Evolutionary conservation across 23 tunicate species (phyloP).

Genomic region (Phallusia fumigata): DNA sequence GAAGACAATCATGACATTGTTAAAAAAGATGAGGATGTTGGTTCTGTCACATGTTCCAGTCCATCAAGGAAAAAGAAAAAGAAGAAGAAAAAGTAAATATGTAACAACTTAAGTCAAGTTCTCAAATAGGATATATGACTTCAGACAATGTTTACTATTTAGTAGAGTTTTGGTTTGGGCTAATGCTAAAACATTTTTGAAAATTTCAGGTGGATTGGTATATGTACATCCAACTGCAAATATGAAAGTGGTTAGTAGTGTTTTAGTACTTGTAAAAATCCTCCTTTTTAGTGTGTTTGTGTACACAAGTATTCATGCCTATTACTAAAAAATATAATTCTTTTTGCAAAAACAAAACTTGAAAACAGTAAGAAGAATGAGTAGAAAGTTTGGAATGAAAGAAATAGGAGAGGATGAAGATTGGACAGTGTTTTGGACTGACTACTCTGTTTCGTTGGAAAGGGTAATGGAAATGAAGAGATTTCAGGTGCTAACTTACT

Average conservation of each 20-base stretch:
- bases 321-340: too few relatives aligned
- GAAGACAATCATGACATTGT: slow-evolving; percentile 12
- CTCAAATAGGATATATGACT: too few relatives aligned
- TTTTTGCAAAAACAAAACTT: too few relatives aligned
- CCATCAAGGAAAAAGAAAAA: slow-evolving; percentile 88
- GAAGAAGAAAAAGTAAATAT: too few relatives aligned
- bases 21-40: slow-evolving; percentile 56
- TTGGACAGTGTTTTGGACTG: slow-evolving; percentile 98
- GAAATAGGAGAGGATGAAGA: slow-evolving; percentile 86
- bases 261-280: neutral
- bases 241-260: slow-evolving; percentile 83
- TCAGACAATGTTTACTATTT: too few relatives aligned
- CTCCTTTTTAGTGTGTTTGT: too few relatives aligned
- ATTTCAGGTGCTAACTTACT: slow-evolving; percentile 52
- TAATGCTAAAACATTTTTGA: too few relatives aligned
- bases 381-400: slow-evolving; percentile 78
- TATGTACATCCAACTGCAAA: slow-evolving; percentile 87
- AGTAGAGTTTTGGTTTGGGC: too few relatives aligned
- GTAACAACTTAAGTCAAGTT: too few relatives aligned
- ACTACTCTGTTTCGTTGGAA: slow-evolving; percentile 89
- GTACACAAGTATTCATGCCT: too few relatives aligned
- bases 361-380: slow-evolving; percentile 68
- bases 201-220: slow-evolving; percentile 96
- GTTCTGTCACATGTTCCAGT: slow-evolving; percentile 84
- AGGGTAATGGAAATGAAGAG: slow-evolving; percentile 97